Conservation (phyloP, 2,888 invertebrate species). For the Andricus quercusramuli region DNA sequence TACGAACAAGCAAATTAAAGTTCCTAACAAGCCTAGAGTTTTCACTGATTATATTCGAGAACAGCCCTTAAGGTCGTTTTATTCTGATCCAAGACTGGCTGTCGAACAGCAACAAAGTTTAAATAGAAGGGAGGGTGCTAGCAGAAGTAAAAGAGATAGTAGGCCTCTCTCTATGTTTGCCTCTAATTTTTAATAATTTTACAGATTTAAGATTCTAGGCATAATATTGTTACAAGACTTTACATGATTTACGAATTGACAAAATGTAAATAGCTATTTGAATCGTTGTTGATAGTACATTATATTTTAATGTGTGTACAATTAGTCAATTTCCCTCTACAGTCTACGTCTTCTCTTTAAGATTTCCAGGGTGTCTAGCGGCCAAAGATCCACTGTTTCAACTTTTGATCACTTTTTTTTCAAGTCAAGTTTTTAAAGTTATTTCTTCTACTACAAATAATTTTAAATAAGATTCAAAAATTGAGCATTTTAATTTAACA, state of each 20-base stretch:
- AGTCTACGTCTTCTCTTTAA: not conserved
- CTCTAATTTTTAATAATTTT: constrained; percentile 61
- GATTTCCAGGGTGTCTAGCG: not conserved
- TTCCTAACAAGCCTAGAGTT: constrained; percentile 62
- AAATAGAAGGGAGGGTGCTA: constrained; percentile 44
- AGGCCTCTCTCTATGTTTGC: constrained; percentile 71
- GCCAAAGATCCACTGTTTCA: not conserved
- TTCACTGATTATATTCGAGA: constrained; percentile 73
- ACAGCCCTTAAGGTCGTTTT: constrained; percentile 69
- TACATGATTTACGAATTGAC: constrained; percentile 23
- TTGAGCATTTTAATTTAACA: not conserved
- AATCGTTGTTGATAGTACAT: constrained; percentile 1
- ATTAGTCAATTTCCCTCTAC: constrained; percentile 6
- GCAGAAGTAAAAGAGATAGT: constrained; percentile 63
- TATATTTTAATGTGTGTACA: constrained; percentile 5
- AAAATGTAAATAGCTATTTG: constrained; percentile 21
- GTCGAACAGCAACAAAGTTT: constrained; percentile 60
- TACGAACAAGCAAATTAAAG: constrained; percentile 59
- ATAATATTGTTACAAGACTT: constrained; percentile 35
- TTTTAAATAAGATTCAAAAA: not conserved
- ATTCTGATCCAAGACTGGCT: constrained; percentile 72
- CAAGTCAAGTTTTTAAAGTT: not conserved
- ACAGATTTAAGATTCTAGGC: constrained; percentile 9
- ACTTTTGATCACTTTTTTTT: not conserved
- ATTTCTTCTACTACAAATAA: not conserved